phyloP scores from a whole-genome alignment of 1,140 invertebrate genomes.

The Popillia japonica region DNA sequence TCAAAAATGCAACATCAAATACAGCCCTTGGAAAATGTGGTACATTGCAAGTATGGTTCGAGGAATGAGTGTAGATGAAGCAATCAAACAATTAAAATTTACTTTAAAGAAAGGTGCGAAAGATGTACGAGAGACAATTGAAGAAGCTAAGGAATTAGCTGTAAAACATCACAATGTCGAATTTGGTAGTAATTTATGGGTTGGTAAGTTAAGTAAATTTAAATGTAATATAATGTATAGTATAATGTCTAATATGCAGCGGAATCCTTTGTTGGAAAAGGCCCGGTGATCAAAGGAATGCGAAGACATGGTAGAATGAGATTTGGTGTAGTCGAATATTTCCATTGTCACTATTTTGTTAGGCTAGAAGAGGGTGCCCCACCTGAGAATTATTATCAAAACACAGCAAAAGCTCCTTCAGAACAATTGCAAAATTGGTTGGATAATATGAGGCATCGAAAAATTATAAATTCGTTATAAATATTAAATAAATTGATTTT shows the following conservation, averaged over 20 bases:
- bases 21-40: conserved; percentile 92
- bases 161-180: conserved; percentile 92
- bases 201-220: conserved; percentile 91
- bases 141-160: conserved; percentile 90
- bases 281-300: conserved; percentile 78
- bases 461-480: conserved; percentile 75
- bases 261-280: conserved; percentile 85
- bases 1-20: conserved; percentile 83
- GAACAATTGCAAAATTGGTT: conserved; percentile 80
- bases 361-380: conserved; percentile 91
- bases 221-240: no score
- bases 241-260: conserved; percentile 65
- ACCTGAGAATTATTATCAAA: conserved; percentile 82
- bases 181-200: conserved; percentile 95
- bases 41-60: conserved; percentile 86
- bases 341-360: conserved; percentile 88
- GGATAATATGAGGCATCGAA: conserved; percentile 72
- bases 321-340: conserved; percentile 78
- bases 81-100: conserved; percentile 88
- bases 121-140: conserved; percentile 79
- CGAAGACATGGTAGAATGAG: conserved; percentile 81
- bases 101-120: conserved; percentile 83
- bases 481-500: neutral
- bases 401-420: conserved; percentile 71
- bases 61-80: conserved; percentile 94